These are phyloP conservation scores for Ectropis grisescens DNA, from an alignment of 1,140 invertebrate genomes.

Conservation along the genomic window DNA sequence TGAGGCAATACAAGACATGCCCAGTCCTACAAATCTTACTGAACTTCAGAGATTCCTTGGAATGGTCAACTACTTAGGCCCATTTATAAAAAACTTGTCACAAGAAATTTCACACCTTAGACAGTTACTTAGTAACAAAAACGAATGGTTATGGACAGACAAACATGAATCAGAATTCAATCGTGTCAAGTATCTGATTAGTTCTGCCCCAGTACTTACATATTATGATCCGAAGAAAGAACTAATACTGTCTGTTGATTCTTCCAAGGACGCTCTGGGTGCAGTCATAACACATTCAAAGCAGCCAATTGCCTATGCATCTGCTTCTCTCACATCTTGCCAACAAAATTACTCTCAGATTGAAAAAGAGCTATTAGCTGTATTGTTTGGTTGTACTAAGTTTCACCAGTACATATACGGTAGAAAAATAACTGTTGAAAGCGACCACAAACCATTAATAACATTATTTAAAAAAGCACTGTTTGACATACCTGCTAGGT, in stretches of 20 bases:
- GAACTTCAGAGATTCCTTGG: conserved; percentile 15
- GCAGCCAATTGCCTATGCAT: conserved; percentile 14
- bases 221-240: conserved; percentile 11
- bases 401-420: conserved; percentile 27
- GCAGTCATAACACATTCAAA: conserved; percentile 13
- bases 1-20: conserved; percentile 14
- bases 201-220: conserved; percentile 12
- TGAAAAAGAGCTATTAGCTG: conserved; percentile 16
- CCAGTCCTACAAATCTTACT: conserved; percentile 9
- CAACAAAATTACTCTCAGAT: conserved; percentile 16
- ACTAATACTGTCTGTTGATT: conserved; percentile 9
- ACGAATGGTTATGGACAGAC: conserved; percentile 11
- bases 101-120: conserved; percentile 6
- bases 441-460: conserved; percentile 13
- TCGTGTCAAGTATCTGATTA: conserved; percentile 11
- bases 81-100: conserved; percentile 13
- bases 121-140: conserved; percentile 12
- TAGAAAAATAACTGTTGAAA: conserved; percentile 32
- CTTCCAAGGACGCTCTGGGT: conserved; percentile 9
- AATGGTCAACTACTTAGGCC: conserved; percentile 15
- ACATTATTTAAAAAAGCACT: conserved; percentile 18
- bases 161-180: conserved; percentile 5
- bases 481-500: conserved; percentile 10
- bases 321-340: conserved; percentile 10
- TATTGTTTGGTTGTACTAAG: conserved; percentile 12